Evolutionary conservation across 2,797 vertebrate species (phyloP).

Genomic region (Triplophysa bombifrons): DNA sequence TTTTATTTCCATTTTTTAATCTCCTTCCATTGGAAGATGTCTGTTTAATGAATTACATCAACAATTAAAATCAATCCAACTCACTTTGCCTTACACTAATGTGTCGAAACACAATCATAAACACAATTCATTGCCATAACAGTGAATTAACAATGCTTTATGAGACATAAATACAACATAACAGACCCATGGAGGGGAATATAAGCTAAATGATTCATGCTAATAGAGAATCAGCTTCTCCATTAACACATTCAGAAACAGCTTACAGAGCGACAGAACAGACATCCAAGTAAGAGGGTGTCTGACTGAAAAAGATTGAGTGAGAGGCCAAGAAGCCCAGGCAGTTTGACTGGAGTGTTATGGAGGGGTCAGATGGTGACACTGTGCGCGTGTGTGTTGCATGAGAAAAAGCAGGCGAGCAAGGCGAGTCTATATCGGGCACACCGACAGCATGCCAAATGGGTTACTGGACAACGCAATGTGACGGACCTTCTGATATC

Average conservation of each 20-base stretch:
- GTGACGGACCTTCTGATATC: constrained; percentile 42
- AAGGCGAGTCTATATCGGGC: constrained; percentile 58
- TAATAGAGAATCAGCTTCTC: constrained; percentile 12
- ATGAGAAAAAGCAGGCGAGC: constrained; percentile 55
- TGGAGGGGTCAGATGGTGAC: constrained; percentile 53
- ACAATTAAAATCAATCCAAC: background rate
- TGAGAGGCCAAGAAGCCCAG: constrained; percentile 51
- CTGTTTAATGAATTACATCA: background rate
- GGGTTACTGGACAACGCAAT: constrained; percentile 49
- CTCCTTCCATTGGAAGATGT: background rate
- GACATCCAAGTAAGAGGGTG: constrained; percentile 31
- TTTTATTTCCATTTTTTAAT: no score
- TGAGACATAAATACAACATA: background rate
- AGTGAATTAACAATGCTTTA: background rate
- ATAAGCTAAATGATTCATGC: background rate
- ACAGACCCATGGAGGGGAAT: background rate
- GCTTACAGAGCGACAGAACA: constrained; percentile 37
- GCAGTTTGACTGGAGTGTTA: constrained; percentile 55
- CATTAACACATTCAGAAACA: constrained; percentile 31
- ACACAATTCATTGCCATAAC: background rate
- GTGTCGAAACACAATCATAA: background rate
- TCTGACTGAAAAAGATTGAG: constrained; percentile 21
- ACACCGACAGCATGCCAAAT: constrained; percentile 65
- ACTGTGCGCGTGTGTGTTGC: constrained; percentile 18
- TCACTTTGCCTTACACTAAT: background rate